A percentile compares a stretch with the other conserved stretches of the same genome.
phyloP scores from a whole-genome alignment of 2,797 vertebrate species.

The Neosalanx taihuensis region DNA sequence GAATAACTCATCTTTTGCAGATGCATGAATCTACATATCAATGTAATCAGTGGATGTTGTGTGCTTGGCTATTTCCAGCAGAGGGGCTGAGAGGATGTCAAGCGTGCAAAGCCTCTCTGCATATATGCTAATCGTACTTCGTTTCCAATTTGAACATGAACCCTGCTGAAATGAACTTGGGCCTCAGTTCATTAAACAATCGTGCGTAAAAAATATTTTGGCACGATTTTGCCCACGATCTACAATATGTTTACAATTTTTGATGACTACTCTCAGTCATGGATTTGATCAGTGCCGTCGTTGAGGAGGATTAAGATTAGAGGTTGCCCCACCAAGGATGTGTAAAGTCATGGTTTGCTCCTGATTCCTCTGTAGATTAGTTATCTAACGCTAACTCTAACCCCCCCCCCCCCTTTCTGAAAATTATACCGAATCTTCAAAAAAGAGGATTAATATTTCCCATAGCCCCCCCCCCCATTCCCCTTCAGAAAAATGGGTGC shows the following conservation, averaged over 20 bases:
- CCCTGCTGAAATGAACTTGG: slow-evolving; percentile 56
- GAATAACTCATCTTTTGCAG: slow-evolving; percentile 73
- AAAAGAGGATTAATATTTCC: slow-evolving; percentile 34
- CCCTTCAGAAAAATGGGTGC: slow-evolving; percentile 22
- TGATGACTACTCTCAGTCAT: slow-evolving; percentile 20
- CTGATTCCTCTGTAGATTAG: slow-evolving; percentile 35
- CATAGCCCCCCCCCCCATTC: slow-evolving; percentile 22
- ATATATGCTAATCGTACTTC: slow-evolving; percentile 68
- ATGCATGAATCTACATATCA: slow-evolving; percentile 77
- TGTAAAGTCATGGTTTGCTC: slow-evolving; percentile 28
- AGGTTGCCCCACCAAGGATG: slow-evolving; percentile 37
- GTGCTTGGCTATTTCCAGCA: slow-evolving; percentile 71
- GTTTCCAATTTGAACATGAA: slow-evolving; percentile 61
- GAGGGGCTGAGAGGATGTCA: slow-evolving; percentile 72
- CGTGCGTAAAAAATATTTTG: not conserved
- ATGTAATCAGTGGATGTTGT: slow-evolving; percentile 75
- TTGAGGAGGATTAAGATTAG: slow-evolving; percentile 28
- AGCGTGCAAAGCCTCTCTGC: slow-evolving; percentile 71
- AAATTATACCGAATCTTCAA: slow-evolving; percentile 40
- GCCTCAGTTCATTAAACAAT: slow-evolving; percentile 41
- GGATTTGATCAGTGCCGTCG: slow-evolving; percentile 18
- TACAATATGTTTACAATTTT: slow-evolving; percentile 21
- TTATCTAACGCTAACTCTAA: slow-evolving; percentile 36
- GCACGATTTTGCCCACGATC: slow-evolving; percentile 19
- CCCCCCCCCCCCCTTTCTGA: slow-evolving; percentile 22